Evolutionary conservation across 2,797 vertebrate species (phyloP), one percentile per base, ranked within the genome.

Genomic region (Epinephelus awoara): DNA sequence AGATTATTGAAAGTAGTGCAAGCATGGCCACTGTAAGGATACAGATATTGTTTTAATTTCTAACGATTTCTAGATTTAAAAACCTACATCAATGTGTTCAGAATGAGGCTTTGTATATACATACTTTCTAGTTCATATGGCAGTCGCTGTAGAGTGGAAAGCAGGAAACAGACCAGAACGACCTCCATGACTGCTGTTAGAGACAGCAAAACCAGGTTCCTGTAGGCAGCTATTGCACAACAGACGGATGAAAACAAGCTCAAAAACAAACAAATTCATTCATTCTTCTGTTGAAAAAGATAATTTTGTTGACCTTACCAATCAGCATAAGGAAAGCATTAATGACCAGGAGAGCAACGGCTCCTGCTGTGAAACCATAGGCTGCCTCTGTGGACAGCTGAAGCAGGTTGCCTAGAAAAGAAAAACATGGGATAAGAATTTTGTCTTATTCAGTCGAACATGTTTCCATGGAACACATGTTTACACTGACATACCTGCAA

Each of bases 111-210:
- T 29, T 65, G 19, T 76, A 4, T 34, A 7, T 27, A 75, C 93
- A 95, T 93, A 97, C 97, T 94, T 93, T 98, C 97, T 44, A 97
- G 90, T 0, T 93, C 79, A 84, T 96, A 92, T 50, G 97, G 96
- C 6, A 97, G 94, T 13, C 7, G 91, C 40, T 93, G 87, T 77
- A 97, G 29, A 0, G 96, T 97, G 51, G 96, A 97, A 57, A 98
- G 96, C 59, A 97, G 94, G 63, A 97, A 95, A 80, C 96, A 97
- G 66, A 97, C 44, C 17, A 96, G 85, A 79, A 96, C 63, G 40
- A 96, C 84, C 91, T 98, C 97, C 96, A 97, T 96, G 61, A 93
- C 58, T 47, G 88, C 51, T 52, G 96, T 96, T 80, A 95, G 68
- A 76, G 92, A 84, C 79, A 98, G 82, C 58, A 97, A 91, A 76